Conservation (phyloP, 1,140 invertebrate genomes). For the Bombyx mandarina region DNA sequence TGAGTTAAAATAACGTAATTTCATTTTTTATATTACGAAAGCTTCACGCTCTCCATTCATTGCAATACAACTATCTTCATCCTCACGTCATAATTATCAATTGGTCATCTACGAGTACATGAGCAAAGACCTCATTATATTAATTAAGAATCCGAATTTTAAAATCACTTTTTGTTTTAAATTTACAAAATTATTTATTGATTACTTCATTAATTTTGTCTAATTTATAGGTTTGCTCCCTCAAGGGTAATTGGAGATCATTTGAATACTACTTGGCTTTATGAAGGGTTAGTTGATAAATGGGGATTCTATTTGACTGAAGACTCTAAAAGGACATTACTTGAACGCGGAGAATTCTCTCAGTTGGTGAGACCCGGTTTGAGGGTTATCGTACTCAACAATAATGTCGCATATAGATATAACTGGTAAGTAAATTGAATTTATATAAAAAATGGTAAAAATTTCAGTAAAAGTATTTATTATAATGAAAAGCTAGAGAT, state of each 20-base stretch:
- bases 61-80: too few relatives aligned
- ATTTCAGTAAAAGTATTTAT: not conserved
- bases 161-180: too few relatives aligned
- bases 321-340: slow-evolving; percentile 74
- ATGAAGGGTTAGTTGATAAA: slow-evolving; percentile 74
- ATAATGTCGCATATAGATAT: slow-evolving; percentile 79
- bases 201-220: too few relatives aligned
- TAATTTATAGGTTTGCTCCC: slow-evolving; percentile 71
- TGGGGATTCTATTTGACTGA: slow-evolving; percentile 79
- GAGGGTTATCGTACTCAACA: slow-evolving; percentile 81
- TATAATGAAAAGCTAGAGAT: not conserved
- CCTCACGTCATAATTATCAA: too few relatives aligned
- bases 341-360: slow-evolving; percentile 80
- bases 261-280: slow-evolving; percentile 79
- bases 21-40: too few relatives aligned
- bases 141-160: too few relatives aligned
- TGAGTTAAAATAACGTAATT: slow-evolving; percentile 53
- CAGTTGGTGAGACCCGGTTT: slow-evolving; percentile 75
- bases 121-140: too few relatives aligned
- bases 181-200: too few relatives aligned
- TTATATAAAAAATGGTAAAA: too few relatives aligned
- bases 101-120: too few relatives aligned
- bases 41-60: too few relatives aligned
- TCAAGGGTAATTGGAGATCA: slow-evolving; percentile 53
- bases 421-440: slow-evolving; percentile 75